phyloP scores from a whole-genome alignment of 2,113 vertebrate species.

The human (Homo sapiens) region DNA sequence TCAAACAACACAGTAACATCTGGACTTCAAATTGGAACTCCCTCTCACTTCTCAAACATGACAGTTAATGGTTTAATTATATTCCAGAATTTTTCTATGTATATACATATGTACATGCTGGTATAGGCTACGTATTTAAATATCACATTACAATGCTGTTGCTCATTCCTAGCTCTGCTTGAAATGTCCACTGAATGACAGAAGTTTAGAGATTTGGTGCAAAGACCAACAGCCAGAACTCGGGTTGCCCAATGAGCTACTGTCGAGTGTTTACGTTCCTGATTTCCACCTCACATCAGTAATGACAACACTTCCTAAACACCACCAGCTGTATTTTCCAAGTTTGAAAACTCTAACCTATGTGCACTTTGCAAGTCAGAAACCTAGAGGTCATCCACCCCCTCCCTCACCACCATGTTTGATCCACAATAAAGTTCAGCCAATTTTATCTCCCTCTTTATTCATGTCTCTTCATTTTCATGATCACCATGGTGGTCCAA shows the following conservation, averaged over 20 bases:
- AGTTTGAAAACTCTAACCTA: background rate
- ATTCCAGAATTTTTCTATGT: background rate
- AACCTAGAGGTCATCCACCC: background rate
- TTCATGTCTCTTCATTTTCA: background rate
- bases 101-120: background rate
- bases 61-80: background rate
- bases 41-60: background rate
- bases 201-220: background rate
- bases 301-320: background rate
- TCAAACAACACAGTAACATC: conserved; percentile 51
- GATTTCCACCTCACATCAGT: background rate
- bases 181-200: background rate
- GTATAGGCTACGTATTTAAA: background rate
- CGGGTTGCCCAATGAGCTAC: background rate
- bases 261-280: background rate
- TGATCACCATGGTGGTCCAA: background rate
- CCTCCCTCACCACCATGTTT: background rate
- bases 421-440: background rate
- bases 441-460: background rate
- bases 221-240: background rate
- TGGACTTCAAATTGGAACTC: conserved; percentile 5
- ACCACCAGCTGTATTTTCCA: background rate
- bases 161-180: background rate
- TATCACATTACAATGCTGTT: too few relatives aligned
- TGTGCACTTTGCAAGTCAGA: background rate